Evolutionary conservation across 2,888 invertebrate genomes (phyloP).

Genomic region (Venusia cambrica): DNA sequence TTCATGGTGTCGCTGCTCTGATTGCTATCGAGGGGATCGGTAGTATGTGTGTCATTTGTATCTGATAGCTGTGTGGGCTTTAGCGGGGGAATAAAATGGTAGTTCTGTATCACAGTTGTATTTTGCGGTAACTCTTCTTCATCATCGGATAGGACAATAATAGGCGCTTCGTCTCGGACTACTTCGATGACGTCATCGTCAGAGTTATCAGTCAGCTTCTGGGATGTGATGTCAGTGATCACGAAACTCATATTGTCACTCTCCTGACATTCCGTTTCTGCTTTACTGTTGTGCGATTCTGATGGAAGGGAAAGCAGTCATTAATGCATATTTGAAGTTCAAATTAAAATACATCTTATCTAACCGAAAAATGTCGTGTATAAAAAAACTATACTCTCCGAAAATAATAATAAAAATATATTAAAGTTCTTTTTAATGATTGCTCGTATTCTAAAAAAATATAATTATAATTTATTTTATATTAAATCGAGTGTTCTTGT

Average conservation of each 20-base stretch:
- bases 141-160: slow-evolving; percentile 68
- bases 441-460: too few species aligned
- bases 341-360: too few species aligned
- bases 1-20: slow-evolving; percentile 9
- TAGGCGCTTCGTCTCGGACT: slow-evolving; percentile 68
- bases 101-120: slow-evolving; percentile 26
- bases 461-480: too few species aligned
- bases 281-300: slow-evolving; percentile 8
- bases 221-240: slow-evolving; percentile 12
- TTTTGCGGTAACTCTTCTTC: slow-evolving; percentile 52
- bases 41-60: slow-evolving; percentile 1
- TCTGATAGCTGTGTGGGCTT: slow-evolving; percentile 6
- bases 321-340: slow-evolving; percentile 5
- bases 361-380: too few species aligned
- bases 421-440: too few species aligned
- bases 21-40: slow-evolving; percentile 11
- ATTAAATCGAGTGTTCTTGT: too few species aligned
- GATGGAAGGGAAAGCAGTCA: slow-evolving; percentile 4
- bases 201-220: slow-evolving; percentile 47
- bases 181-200: slow-evolving; percentile 75
- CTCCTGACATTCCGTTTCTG: slow-evolving; percentile 6
- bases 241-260: slow-evolving; percentile 5
- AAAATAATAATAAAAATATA: too few species aligned
- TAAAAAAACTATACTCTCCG: too few species aligned
- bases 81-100: slow-evolving; percentile 12